These are phyloP conservation scores for Listronotus bonariensis DNA, from an alignment of 1,140 invertebrate species.

Conservation along the genomic window DNA sequence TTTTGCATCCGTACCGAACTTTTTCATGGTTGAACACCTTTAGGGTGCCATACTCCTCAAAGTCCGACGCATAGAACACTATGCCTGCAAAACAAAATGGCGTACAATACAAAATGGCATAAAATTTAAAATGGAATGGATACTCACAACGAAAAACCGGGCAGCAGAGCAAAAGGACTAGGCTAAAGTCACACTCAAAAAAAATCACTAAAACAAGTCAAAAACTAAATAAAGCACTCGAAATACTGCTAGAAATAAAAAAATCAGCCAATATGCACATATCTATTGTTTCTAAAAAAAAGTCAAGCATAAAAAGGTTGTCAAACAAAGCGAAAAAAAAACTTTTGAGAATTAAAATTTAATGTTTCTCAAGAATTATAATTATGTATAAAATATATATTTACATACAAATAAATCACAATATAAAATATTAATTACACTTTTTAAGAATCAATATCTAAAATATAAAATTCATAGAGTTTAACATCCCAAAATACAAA, in stretches of 20 bases:
- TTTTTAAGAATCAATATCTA: too few species aligned
- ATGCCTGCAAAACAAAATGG: constrained; percentile 28
- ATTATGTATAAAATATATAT: too few species aligned
- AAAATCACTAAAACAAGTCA: constrained; percentile 3
- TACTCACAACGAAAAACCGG: constrained; percentile 20
- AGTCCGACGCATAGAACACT: constrained; percentile 42
- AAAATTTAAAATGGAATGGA: background rate
- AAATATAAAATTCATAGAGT: too few species aligned
- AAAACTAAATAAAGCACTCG: constrained; percentile 2
- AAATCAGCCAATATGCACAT: constrained; percentile 1
- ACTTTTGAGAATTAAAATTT: too few species aligned
- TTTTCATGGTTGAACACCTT: constrained; percentile 45
- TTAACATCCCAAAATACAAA: too few species aligned
- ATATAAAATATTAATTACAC: too few species aligned
- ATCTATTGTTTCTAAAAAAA: background rate
- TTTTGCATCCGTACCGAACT: constrained; percentile 60
- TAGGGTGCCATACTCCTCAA: constrained; percentile 46
- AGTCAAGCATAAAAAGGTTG: too few species aligned
- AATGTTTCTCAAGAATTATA: too few species aligned
- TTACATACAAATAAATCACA: too few species aligned
- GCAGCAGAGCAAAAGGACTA: constrained; percentile 9
- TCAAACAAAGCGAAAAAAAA: too few species aligned
- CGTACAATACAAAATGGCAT: constrained; percentile 19
- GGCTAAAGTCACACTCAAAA: constrained; percentile 10
- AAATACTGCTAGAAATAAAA: constrained; percentile 4